Base-by-base conservation (phyloP, 2,797 vertebrate species). In the Muscicapa striata region DNA sequence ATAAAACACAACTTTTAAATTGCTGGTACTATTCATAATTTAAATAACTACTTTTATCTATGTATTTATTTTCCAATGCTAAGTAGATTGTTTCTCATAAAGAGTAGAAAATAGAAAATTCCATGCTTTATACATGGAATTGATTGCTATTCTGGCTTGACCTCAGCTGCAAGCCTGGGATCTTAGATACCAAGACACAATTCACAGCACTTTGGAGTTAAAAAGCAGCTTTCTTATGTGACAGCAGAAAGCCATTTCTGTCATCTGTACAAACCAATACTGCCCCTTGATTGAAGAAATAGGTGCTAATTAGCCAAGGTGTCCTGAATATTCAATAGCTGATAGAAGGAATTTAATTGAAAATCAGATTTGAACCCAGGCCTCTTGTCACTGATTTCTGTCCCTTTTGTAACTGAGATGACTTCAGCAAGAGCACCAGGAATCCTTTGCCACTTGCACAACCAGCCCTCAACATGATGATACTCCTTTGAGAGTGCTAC, bases 31-130 rank as follows among this genome's bases (percentile, higher is more conserved):
- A 69, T 59, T 76, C 13, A 62, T 81, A 86, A 81, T 92, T 95
- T 78, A 86, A 93, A 46, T 52, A 87, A 89, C 58, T 73, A 84
- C 30, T 93, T 84, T 88, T 85, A 85, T 90, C 87, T 93, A 32
- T 46, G 32, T 84, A 54, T 91, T 89, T 93, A 94, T 91, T 94
- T 96, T 76, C 38, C 30, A 73, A 8, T 34, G 19, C 59, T 88
- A 84, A 84, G 62, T 82, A 59, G 34, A 63, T 82, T 52, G 29
- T 86, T 84, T 84, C 57, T 90, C 55, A 63, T 86, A 76, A 82
- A 45, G 19, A 70, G 18, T 22, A 72, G 51, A 93, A 89, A 32
- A 81, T 1, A 73, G 11, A 9, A 81, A 89, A 86, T n/a, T n/a
- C n/a, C n/a, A n/a, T 58, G 15, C 20, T 81, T 93, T 73, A 66